These are phyloP conservation scores for Gobionotothen gibberifrons DNA, from an alignment of 2,797 vertebrate genomes.

Conservation along the genomic window DNA sequence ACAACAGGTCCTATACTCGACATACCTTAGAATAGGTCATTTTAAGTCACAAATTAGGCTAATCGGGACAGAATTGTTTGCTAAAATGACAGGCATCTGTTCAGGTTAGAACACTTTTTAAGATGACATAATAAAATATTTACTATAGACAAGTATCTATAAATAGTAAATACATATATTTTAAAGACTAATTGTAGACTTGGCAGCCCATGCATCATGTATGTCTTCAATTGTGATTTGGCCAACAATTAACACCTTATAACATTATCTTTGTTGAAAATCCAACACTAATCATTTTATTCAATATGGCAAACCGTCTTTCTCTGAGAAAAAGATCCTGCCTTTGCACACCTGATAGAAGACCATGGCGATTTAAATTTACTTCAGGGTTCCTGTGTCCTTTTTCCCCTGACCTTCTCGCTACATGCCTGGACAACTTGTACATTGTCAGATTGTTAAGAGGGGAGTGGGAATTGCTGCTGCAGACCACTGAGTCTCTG, in stretches of 20 bases:
- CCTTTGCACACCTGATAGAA: slow-evolving; percentile 5
- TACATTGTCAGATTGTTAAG: slow-evolving; percentile 13
- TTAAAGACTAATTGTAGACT: not conserved
- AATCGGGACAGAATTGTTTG: not conserved
- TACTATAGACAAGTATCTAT: too few relatives aligned
- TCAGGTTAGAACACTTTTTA: not conserved
- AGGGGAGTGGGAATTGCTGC: slow-evolving; percentile 6
- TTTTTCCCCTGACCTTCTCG: not conserved
- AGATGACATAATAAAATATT: not conserved
- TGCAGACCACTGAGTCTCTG: slow-evolving; percentile 17
- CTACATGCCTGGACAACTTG: not conserved
- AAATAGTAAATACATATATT: too few relatives aligned
- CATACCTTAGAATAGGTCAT: not conserved
- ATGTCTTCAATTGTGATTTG: not conserved
- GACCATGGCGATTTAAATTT: not conserved
- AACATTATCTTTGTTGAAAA: not conserved
- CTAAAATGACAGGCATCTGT: not conserved
- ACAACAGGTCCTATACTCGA: not conserved
- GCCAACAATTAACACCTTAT: too few relatives aligned
- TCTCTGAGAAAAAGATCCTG: not conserved
- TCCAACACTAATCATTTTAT: not conserved
- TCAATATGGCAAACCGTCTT: not conserved
- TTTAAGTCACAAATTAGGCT: not conserved
- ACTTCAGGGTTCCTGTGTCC: not conserved
- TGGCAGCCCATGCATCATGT: not conserved